These are phyloP conservation scores for Nesidiocoris tenuis DNA, from an alignment of 2,888 invertebrate species.

Conservation along the genomic window DNA sequence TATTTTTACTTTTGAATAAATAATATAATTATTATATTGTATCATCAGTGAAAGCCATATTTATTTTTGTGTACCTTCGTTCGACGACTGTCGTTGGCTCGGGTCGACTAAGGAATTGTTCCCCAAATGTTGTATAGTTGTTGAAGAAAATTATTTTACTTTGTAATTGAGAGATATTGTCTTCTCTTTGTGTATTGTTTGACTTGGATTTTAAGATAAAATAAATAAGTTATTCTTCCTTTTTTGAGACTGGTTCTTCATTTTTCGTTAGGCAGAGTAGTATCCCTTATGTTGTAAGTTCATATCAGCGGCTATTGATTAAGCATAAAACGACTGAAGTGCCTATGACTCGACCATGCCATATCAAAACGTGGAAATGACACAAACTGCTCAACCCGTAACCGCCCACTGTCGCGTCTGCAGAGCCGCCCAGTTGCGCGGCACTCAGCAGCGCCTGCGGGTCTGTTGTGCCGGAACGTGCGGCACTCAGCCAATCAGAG, in stretches of 20 bases:
- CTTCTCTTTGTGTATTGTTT: background rate
- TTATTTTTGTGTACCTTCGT: background rate
- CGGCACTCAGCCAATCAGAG: too few species aligned
- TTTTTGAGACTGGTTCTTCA: background rate
- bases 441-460: too few species aligned
- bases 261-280: background rate
- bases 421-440: too few species aligned
- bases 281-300: background rate
- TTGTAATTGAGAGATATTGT: background rate
- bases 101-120: background rate
- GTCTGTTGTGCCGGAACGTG: too few species aligned
- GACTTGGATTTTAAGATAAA: background rate
- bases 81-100: background rate
- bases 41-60: constrained; percentile 23
- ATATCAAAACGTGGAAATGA: too few species aligned
- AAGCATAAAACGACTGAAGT: too few species aligned
- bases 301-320: too few species aligned
- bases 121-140: background rate
- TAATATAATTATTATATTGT: too few species aligned
- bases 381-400: too few species aligned
- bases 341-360: too few species aligned
- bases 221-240: constrained; percentile 26
- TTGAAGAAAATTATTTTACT: background rate
- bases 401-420: too few species aligned
- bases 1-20: constrained; percentile 26